phyloP scores from a whole-genome alignment of 2,888 invertebrate genomes.

The Drosophila eohydei region DNA sequence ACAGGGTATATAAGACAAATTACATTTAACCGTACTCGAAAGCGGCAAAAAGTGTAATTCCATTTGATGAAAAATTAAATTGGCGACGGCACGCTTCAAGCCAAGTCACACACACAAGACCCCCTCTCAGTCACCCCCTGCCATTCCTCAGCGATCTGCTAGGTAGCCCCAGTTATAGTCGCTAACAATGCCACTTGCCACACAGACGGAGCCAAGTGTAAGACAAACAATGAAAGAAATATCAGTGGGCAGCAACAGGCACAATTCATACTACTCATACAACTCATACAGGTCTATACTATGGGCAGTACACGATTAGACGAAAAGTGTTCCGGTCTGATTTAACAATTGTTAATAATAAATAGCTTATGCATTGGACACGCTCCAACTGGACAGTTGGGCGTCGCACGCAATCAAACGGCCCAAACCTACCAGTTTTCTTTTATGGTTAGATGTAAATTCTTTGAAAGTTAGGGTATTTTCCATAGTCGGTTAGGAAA shows the following conservation, averaged over 20 bases:
- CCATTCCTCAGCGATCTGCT: neutral
- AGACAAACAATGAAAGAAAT: constrained; percentile 61
- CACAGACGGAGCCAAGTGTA: constrained; percentile 49
- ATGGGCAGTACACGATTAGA: constrained; percentile 29
- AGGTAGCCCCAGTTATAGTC: constrained; percentile 22
- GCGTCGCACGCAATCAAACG: constrained; percentile 50
- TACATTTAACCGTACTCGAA: constrained; percentile 72
- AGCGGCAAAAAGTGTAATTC: constrained; percentile 50
- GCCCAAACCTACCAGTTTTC: constrained; percentile 33
- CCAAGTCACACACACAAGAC: constrained; percentile 31
- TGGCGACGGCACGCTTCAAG: constrained; percentile 73
- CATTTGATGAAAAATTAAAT: constrained; percentile 75
- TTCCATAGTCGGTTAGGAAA: constrained; percentile 16
- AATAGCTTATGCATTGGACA: constrained; percentile 78
- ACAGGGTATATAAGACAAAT: constrained; percentile 56
- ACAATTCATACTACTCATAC: constrained; percentile 22
- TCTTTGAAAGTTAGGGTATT: constrained; percentile 22
- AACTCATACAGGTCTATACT: constrained; percentile 17
- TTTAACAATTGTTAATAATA: constrained; percentile 83
- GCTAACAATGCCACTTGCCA: constrained; percentile 73
- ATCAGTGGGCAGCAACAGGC: constrained; percentile 57
- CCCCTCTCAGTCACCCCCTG: neutral
- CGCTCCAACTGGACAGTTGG: constrained; percentile 50
- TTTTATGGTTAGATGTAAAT: constrained; percentile 36
- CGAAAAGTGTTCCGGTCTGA: constrained; percentile 82